Evolutionary conservation across 2,113 vertebrate genomes (phyloP).

Genomic region (Thunnus maccoyii): DNA sequence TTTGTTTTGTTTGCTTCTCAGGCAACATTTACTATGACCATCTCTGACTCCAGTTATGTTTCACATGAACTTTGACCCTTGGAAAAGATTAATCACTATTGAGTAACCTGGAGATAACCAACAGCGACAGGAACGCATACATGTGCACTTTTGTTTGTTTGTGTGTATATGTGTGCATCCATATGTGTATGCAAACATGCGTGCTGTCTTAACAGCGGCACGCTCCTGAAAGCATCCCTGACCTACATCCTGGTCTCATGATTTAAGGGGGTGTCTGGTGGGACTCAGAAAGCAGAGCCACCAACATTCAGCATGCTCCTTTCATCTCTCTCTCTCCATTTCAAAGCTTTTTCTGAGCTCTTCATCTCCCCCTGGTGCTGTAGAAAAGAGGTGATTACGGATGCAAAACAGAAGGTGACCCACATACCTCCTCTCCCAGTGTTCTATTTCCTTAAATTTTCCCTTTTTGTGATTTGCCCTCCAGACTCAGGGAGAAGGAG

Average conservation of each 20-base stretch:
- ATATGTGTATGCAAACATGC: background rate
- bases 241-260: slow-evolving; percentile 42
- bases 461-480: slow-evolving; percentile 20
- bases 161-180: background rate
- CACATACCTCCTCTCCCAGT: slow-evolving; percentile 39
- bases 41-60: background rate
- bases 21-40: background rate
- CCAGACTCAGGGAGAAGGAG: background rate
- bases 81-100: background rate
- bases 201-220: background rate
- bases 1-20: background rate
- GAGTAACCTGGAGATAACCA: background rate
- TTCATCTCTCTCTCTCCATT: slow-evolving; percentile 13
- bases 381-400: slow-evolving; percentile 38
- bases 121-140: background rate
- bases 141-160: background rate
- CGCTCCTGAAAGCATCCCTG: slow-evolving; percentile 17
- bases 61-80: background rate
- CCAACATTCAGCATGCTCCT: slow-evolving; percentile 28
- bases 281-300: slow-evolving; percentile 20
- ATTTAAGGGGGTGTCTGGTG: slow-evolving; percentile 12
- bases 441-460: slow-evolving; percentile 15
- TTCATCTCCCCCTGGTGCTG: slow-evolving; percentile 68
- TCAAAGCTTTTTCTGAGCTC: slow-evolving; percentile 47
- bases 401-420: slow-evolving; percentile 58